Conservation (phyloP, 1,140 invertebrate genomes). For the Hetaerina americana region DNA sequence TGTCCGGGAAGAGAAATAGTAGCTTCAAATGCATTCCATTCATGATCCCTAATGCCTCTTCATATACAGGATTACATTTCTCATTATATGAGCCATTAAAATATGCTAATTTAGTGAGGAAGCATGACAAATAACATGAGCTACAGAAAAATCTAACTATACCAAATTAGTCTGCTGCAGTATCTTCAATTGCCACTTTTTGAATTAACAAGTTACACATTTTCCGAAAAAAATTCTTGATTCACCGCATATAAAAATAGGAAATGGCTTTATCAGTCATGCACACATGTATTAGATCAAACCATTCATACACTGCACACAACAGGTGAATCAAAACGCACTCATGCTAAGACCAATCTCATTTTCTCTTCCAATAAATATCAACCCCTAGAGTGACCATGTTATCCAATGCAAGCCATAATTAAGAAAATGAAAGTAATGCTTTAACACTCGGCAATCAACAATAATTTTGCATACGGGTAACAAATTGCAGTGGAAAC, state of each 20-base stretch:
- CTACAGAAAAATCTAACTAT: neutral
- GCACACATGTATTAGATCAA: neutral
- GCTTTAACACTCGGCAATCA: neutral
- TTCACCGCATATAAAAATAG: slow-evolving; percentile 4
- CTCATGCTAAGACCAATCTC: neutral
- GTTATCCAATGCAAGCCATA: neutral
- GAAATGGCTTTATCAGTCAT: slow-evolving; percentile 2
- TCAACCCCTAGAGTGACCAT: neutral
- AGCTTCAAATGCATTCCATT: neutral
- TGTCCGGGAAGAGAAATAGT: neutral
- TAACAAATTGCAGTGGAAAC: neutral
- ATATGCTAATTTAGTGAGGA: neutral
- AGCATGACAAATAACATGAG: neutral
- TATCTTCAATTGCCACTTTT: no score
- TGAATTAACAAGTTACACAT: neutral
- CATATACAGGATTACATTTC: neutral
- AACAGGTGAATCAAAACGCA: slow-evolving; percentile 1
- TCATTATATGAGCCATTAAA: neutral
- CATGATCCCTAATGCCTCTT: neutral
- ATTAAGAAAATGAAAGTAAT: neutral
- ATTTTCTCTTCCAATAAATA: neutral
- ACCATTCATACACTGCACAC: slow-evolving; percentile 1
- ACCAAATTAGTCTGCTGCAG: neutral
- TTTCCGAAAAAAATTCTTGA: neutral
- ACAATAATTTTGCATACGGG: neutral